Percentiles rank a stretch among this genome's conserved stretches.
Conservation (phyloP, 1,140 invertebrate genomes). For the Trachelipus rathkii region DNA sequence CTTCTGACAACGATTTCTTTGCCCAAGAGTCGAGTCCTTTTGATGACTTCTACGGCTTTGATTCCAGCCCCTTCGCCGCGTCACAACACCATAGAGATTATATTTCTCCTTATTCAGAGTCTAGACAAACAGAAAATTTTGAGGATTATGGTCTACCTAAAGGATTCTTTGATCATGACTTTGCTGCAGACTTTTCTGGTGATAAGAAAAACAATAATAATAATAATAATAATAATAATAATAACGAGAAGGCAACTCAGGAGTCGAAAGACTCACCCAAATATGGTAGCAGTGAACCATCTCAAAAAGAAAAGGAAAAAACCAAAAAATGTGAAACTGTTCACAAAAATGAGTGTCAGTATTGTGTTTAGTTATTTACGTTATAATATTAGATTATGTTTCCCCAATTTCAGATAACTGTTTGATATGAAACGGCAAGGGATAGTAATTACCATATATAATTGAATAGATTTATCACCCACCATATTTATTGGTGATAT, state of each 20-base stretch:
- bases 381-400: no score
- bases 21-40: background rate
- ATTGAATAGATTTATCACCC: no score
- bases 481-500: no score
- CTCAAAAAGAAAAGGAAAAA: constrained; percentile 10
- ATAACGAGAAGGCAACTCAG: background rate
- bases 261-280: background rate
- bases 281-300: background rate
- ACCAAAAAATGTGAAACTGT: constrained; percentile 29
- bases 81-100: background rate
- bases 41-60: background rate
- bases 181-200: background rate
- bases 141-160: background rate
- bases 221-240: background rate
- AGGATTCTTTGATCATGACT: background rate
- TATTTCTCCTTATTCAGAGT: background rate
- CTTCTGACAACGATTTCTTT: background rate
- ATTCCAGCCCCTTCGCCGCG: background rate
- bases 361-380: no score
- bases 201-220: background rate
- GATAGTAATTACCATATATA: no score
- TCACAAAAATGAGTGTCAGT: no score
- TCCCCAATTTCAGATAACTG: no score
- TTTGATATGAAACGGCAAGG: no score
- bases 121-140: background rate